Conservation (phyloP, 1,140 invertebrate species). For the Metopolophium dirhodum region DNA sequence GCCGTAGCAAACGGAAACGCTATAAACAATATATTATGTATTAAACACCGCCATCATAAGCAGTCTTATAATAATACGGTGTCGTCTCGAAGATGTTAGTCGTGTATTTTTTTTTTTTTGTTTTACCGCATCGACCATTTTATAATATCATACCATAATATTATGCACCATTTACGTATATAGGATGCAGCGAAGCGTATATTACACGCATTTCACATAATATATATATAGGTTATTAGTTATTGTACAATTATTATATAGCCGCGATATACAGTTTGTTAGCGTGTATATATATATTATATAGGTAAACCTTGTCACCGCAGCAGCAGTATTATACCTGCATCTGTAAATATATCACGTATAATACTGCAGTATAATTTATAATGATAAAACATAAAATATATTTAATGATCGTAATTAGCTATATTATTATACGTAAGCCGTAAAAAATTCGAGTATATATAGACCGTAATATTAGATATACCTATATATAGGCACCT, state of each 20-base stretch:
- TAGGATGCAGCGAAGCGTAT: neutral
- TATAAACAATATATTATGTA: neutral
- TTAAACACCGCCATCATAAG: neutral
- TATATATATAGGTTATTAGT: too few species aligned
- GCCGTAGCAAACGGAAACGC: neutral
- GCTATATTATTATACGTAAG: neutral
- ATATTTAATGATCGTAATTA: constrained; percentile 9
- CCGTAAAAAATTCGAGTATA: neutral
- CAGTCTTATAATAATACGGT: too few species aligned
- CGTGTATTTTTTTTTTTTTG: neutral
- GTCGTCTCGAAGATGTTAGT: neutral
- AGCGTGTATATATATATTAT: neutral
- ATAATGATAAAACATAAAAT: constrained; percentile 10
- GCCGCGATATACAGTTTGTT: neutral
- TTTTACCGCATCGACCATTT: neutral
- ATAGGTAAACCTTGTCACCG: too few species aligned
- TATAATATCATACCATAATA: too few species aligned
- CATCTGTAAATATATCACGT: neutral
- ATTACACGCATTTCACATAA: neutral
- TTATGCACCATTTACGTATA: neutral
- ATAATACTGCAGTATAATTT: neutral
- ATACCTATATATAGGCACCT: neutral
- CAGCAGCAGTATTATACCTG: too few species aligned
- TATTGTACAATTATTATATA: neutral
- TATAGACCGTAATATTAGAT: neutral